phyloP scores from a whole-genome alignment of 2,888 invertebrate genomes.

The Euzophera pinguis region DNA sequence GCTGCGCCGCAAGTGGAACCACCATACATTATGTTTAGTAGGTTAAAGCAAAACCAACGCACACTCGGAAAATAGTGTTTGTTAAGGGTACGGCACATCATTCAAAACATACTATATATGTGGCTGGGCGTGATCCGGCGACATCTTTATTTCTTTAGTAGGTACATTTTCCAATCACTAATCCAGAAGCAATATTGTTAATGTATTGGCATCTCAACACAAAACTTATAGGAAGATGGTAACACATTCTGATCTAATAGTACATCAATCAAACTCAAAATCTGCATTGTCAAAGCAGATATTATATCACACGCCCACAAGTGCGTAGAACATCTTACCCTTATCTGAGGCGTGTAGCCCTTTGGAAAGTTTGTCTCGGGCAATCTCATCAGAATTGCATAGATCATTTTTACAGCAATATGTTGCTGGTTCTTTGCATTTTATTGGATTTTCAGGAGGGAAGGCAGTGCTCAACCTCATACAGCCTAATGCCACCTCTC shows the following conservation, averaged over 20 bases:
- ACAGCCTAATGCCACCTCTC: conserved; percentile 79
- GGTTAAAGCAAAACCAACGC: conserved; percentile 79
- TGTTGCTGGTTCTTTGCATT: conserved; percentile 58
- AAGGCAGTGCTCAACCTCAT: conserved; percentile 68
- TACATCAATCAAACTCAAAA: conserved; percentile 74
- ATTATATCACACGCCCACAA: conserved; percentile 52
- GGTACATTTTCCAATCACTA: conserved; percentile 71
- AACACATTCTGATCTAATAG: conserved; percentile 69
- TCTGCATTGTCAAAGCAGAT: conserved; percentile 57
- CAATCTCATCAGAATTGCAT: conserved; percentile 67
- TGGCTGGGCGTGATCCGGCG: conserved; percentile 28
- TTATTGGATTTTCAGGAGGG: conserved; percentile 74
- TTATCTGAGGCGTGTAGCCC: conserved; percentile 45
- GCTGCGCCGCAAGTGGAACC: conserved; percentile 82
- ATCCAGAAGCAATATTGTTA: conserved; percentile 74
- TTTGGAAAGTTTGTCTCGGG: conserved; percentile 53
- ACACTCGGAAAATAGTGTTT: conserved; percentile 71
- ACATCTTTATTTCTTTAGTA: conserved; percentile 57
- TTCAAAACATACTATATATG: conserved; percentile 62
- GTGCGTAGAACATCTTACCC: conserved; percentile 64
- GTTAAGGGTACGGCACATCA: conserved; percentile 71
- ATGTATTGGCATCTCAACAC: conserved; percentile 75
- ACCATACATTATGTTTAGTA: conserved; percentile 79
- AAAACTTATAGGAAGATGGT: conserved; percentile 64
- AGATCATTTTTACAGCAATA: conserved; percentile 70